Percentiles rank a stretch among this genome's conserved stretches.
Conservation (phyloP, 2,888 invertebrate species). For the Macrophya alboannulata region DNA sequence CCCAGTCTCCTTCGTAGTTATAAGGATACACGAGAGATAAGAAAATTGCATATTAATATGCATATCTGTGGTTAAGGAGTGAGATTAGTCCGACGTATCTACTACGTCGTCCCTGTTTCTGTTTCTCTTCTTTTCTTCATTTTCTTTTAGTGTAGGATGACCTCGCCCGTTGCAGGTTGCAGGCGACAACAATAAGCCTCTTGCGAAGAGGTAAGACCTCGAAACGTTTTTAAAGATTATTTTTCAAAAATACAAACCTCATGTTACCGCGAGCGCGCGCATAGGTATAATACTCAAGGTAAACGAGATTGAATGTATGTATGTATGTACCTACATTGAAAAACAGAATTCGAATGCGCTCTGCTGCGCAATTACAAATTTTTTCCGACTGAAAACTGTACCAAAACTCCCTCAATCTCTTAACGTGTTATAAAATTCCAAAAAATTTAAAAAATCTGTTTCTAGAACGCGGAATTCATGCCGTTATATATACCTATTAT, state of each 20-base stretch:
- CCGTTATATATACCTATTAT: too few relatives aligned
- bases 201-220: not conserved
- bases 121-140: too few relatives aligned
- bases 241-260: conserved; percentile 27
- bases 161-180: not conserved
- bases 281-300: too few relatives aligned
- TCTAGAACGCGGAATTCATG: too few relatives aligned
- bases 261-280: conserved; percentile 2
- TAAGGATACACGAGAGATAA: not conserved
- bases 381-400: not conserved
- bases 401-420: not conserved
- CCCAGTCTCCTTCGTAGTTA: too few relatives aligned
- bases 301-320: conserved; percentile 6
- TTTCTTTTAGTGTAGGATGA: not conserved
- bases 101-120: not conserved
- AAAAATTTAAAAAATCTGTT: too few relatives aligned
- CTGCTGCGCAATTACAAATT: not conserved
- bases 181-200: conserved; percentile 25
- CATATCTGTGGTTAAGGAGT: not conserved
- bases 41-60: not conserved
- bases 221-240: not conserved
- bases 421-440: too few relatives aligned
- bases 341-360: conserved; percentile 13
- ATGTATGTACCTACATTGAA: not conserved
- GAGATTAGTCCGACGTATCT: too few relatives aligned